A percentile compares a stretch with the other conserved stretches of the same genome.
phyloP scores from a whole-genome alignment of 2,888 invertebrate species.

The Panopea generosa region DNA sequence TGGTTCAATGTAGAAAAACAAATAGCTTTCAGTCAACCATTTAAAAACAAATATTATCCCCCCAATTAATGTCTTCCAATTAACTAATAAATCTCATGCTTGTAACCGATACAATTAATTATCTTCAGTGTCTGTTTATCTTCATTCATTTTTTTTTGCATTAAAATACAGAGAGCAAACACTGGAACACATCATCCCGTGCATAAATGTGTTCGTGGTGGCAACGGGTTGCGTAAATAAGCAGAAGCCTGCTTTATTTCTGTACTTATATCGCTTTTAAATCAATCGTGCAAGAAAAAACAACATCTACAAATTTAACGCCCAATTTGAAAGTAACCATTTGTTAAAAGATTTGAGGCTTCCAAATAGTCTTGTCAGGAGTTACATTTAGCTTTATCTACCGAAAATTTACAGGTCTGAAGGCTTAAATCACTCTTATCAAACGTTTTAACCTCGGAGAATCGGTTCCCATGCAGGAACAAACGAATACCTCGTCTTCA shows the following conservation, averaged over 20 bases:
- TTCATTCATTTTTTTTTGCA: too few species aligned
- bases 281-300: conserved; percentile 33
- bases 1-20: too few species aligned
- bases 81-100: too few species aligned
- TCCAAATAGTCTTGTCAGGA: conserved; percentile 35
- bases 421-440: background rate
- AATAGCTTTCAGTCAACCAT: too few species aligned
- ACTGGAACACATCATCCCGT: too few species aligned
- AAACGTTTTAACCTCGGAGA: conserved; percentile 4
- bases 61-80: too few species aligned
- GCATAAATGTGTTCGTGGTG: too few species aligned
- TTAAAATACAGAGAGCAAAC: too few species aligned
- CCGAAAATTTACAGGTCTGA: conserved; percentile 19
- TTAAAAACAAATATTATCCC: too few species aligned
- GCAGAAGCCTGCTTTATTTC: conserved; percentile 29
- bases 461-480: conserved; percentile 26
- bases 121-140: too few species aligned
- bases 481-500: conserved; percentile 6
- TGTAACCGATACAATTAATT: too few species aligned
- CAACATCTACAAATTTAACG: conserved; percentile 55
- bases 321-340: conserved; percentile 62
- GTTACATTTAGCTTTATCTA: conserved; percentile 42
- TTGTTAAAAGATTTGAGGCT: conserved; percentile 55
- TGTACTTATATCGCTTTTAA: conserved; percentile 12
- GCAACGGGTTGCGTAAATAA: background rate